A percentile compares a stretch with the other conserved stretches of the same genome.
These are phyloP conservation scores for Drosophila nasuta DNA, from an alignment of 1,140 invertebrate genomes.

Conservation along the genomic window DNA sequence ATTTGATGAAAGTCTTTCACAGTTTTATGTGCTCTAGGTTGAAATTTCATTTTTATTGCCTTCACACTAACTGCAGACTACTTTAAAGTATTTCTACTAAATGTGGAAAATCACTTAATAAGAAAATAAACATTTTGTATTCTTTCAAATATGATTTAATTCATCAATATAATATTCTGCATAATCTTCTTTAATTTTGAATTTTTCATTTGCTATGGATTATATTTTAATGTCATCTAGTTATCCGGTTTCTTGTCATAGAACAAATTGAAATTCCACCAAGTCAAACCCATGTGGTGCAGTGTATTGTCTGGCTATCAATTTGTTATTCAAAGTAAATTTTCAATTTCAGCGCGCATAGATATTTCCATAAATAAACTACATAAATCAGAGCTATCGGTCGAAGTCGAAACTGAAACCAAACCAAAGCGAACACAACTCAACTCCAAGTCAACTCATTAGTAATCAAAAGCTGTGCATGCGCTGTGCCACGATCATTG, in stretches of 20 bases:
- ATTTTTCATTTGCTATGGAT: no score
- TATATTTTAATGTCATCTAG: no score
- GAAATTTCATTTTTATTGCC: conserved; percentile 19
- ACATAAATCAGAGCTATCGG: conserved; percentile 76
- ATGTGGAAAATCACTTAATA: no score
- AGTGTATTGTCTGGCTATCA: conserved; percentile 32
- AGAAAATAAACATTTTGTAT: no score
- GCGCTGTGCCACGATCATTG: conserved; percentile 64
- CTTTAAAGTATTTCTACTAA: no score
- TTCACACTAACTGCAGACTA: no score
- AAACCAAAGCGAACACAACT: conserved; percentile 39
- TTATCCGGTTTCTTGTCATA: no score
- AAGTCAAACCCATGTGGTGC: not conserved
- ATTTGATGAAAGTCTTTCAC: conserved; percentile 29
- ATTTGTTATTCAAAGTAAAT: conserved; percentile 78
- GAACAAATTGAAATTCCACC: not conserved
- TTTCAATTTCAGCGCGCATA: conserved; percentile 78
- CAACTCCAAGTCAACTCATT: conserved; percentile 58
- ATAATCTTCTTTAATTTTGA: no score
- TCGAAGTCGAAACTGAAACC: conserved; percentile 41
- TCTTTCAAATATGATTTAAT: no score
- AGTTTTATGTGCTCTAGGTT: not conserved
- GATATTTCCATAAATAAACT: conserved; percentile 80
- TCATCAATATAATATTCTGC: no score
- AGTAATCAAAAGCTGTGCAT: conserved; percentile 81